These are phyloP conservation scores for Cryptoprocta ferox DNA, from an alignment of 2,797 vertebrate genomes.

Conservation along the genomic window DNA sequence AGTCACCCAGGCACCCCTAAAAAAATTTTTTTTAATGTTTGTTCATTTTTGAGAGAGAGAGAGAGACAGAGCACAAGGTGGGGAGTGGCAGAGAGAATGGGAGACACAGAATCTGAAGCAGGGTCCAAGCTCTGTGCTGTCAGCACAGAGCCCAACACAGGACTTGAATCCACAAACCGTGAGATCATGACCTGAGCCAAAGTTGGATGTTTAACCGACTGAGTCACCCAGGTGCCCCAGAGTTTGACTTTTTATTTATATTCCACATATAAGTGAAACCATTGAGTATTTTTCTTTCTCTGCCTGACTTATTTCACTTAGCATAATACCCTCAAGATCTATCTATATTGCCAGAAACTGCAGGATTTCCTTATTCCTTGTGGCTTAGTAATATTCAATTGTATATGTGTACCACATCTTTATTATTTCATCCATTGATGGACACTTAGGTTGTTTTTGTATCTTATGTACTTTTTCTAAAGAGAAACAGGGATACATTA, in stretches of 20 bases:
- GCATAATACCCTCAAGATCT: not conserved
- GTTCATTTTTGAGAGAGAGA: too few relatives aligned
- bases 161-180: too few relatives aligned
- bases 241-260: not conserved
- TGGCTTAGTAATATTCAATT: not conserved
- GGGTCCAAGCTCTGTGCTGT: too few relatives aligned
- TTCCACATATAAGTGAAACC: not conserved
- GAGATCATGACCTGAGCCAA: too few relatives aligned
- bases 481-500: not conserved
- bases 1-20: too few relatives aligned
- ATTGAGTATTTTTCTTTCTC: not conserved
- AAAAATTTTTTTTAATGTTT: too few relatives aligned
- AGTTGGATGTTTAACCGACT: too few relatives aligned
- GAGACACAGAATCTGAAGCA: too few relatives aligned
- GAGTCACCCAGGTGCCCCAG: too few relatives aligned
- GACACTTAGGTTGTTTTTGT: not conserved
- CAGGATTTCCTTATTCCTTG: not conserved
- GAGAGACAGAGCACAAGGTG: too few relatives aligned
- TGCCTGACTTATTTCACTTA: not conserved
- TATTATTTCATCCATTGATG: not conserved
- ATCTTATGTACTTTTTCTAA: not conserved
- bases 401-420: not conserved
- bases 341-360: not conserved
- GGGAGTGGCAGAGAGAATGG: too few relatives aligned
- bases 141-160: too few relatives aligned